A percentile compares a stretch with the other conserved stretches of the same genome.
Conservation (phyloP, 92 coral and sea anemone species). For the Phenganax marumi region DNA sequence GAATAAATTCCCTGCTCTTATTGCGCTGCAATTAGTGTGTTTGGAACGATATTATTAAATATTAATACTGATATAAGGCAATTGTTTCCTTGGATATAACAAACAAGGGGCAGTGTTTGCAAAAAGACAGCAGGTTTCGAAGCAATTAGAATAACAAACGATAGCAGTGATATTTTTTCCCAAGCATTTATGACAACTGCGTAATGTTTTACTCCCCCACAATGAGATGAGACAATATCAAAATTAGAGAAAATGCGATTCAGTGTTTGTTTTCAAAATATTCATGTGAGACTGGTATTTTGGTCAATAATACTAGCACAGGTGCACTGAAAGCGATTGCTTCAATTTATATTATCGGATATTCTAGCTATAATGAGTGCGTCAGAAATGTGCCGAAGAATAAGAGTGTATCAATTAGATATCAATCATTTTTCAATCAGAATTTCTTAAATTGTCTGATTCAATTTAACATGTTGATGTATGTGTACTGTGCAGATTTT, state of each 20-base stretch:
- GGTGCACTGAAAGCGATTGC: neutral
- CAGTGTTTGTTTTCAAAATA: conserved; percentile 11
- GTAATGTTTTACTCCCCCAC: neutral
- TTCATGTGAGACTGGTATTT: neutral
- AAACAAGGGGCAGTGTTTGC: neutral
- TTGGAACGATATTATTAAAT: neutral
- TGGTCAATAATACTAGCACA: neutral
- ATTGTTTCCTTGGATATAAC: conserved; percentile 24
- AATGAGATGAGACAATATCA: neutral
- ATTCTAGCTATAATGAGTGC: neutral
- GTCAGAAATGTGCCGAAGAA: neutral
- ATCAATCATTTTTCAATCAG: no score
- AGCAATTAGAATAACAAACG: neutral
- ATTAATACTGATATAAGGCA: conserved; percentile 14
- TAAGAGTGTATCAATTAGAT: neutral
- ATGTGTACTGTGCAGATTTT: no score
- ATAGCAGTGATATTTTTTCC: neutral
- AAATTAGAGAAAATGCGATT: neutral
- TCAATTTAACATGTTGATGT: no score
- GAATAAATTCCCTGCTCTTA: neutral
- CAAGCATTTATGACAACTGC: neutral
- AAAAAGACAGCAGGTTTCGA: neutral
- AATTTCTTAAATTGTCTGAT: no score
- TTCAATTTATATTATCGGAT: neutral
- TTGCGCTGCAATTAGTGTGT: neutral